These are phyloP conservation scores for Clamator glandarius DNA, from an alignment of 2,797 vertebrate genomes.

Conservation along the genomic window DNA sequence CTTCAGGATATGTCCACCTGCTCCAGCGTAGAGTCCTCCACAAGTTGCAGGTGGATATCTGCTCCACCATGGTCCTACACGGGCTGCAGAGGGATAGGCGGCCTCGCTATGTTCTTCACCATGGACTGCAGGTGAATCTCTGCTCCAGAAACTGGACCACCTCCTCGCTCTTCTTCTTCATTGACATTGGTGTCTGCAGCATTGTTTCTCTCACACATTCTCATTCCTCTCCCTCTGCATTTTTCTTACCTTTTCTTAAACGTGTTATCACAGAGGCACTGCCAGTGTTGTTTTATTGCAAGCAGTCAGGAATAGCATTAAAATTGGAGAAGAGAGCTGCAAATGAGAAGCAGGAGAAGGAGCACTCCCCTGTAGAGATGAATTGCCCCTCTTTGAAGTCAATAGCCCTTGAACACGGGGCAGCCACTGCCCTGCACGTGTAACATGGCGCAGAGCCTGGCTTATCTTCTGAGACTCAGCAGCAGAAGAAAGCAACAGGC, in stretches of 20 bases:
- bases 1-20: neutral
- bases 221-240: neutral
- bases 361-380: neutral
- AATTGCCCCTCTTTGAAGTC: neutral
- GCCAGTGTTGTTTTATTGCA: neutral
- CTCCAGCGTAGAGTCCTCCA: fast-evolving
- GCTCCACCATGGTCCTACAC: no score
- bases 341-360: neutral
- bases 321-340: neutral
- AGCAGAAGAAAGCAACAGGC: neutral
- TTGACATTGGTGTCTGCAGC: neutral
- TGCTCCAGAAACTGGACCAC: neutral
- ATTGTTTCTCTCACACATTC: neutral
- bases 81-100: neutral
- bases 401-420: fast-evolving
- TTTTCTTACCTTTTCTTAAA: neutral
- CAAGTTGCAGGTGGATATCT: neutral
- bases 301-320: neutral
- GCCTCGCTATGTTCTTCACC: no score
- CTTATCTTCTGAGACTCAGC: neutral
- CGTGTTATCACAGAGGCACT: neutral
- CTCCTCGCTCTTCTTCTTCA: neutral
- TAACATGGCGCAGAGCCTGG: fast-evolving
- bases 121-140: neutral
- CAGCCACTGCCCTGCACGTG: neutral